A percentile compares a stretch with the other conserved stretches of the same genome.
phyloP scores from a whole-genome alignment of 2,113 vertebrate genomes.

The Carassius gibelio region DNA sequence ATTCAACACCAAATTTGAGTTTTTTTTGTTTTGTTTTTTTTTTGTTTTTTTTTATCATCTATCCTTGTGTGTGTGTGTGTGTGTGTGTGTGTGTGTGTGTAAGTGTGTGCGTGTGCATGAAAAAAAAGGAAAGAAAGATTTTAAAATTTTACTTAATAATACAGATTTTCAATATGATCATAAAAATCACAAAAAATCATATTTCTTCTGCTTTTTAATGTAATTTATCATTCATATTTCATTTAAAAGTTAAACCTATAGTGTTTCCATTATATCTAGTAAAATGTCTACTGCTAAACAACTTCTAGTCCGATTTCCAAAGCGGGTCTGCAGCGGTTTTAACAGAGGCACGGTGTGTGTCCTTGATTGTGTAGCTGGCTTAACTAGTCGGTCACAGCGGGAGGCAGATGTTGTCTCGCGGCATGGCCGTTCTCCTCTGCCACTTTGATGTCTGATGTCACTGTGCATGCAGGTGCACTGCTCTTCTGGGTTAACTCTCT shows the following conservation, averaged over 20 bases:
- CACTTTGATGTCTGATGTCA: slow-evolving; percentile 68
- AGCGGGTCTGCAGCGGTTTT: slow-evolving; percentile 52
- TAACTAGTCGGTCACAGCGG: slow-evolving; percentile 70
- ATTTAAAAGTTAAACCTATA: neutral
- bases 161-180: too few relatives aligned
- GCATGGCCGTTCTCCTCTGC: slow-evolving; percentile 66
- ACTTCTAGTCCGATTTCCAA: neutral
- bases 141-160: too few relatives aligned
- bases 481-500: slow-evolving; percentile 43
- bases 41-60: too few relatives aligned
- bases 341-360: slow-evolving; percentile 44
- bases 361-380: slow-evolving; percentile 74
- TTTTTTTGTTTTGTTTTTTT: too few relatives aligned
- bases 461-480: slow-evolving; percentile 70
- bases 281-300: neutral
- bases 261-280: neutral
- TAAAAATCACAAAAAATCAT: too few relatives aligned
- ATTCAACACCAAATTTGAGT: neutral
- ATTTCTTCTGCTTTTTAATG: neutral
- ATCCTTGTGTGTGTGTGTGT: too few relatives aligned
- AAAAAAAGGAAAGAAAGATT: too few relatives aligned
- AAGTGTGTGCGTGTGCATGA: too few relatives aligned
- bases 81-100: too few relatives aligned
- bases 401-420: slow-evolving; percentile 80
- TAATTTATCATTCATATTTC: neutral